Evolutionary conservation across 2,113 vertebrate species (phyloP).

Genomic region (Mus musculus): GRCm39 chr5:120014001-120014500

Average conservation of each 20-base stretch:
- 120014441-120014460: neutral
- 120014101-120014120: neutral
- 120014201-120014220: neutral
- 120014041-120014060: neutral
- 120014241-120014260: no score
- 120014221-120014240: neutral
- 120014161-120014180: neutral
- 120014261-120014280: neutral
- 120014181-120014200: neutral
- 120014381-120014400: no score
- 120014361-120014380: neutral
- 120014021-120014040: neutral
- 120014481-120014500: neutral
- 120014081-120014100: neutral
- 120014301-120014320: neutral
- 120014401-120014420: neutral
- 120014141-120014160: neutral
- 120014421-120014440: neutral
- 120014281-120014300: neutral
- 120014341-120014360: neutral
- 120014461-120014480: neutral
- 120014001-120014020: neutral
- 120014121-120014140: neutral
- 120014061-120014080: neutral
- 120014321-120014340: no score